These are phyloP conservation scores for Drosophila mulleri DNA, from an alignment of 2,888 invertebrate genomes.

Conservation along the genomic window DNA sequence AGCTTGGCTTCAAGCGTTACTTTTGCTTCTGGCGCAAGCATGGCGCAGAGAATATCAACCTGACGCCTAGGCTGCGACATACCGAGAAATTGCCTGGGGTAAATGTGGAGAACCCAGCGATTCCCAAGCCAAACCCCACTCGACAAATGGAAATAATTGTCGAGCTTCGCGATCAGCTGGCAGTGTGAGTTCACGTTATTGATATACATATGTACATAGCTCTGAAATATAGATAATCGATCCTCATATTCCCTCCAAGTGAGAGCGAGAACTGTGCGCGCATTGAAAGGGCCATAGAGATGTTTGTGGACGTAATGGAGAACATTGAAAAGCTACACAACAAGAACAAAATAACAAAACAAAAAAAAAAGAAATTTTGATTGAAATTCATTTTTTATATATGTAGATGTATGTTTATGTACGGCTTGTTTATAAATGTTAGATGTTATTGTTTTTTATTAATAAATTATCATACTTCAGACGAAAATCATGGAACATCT, in stretches of 20 bases:
- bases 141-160: background rate
- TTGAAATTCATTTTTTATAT: background rate
- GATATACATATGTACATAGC: too few species aligned
- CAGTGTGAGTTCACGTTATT: slow-evolving; percentile 7
- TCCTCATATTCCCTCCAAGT: background rate
- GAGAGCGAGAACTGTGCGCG: slow-evolving; percentile 12
- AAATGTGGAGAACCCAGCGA: background rate
- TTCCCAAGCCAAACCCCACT: too few species aligned
- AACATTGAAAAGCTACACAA: slow-evolving; percentile 8
- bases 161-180: slow-evolving; percentile 19
- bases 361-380: background rate
- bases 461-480: too few species aligned
- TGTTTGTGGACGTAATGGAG: slow-evolving; percentile 11
- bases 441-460: too few species aligned
- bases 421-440: too few species aligned
- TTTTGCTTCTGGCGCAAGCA: slow-evolving; percentile 5
- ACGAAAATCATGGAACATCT: too few species aligned
- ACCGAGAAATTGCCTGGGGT: background rate
- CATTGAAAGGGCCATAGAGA: slow-evolving; percentile 21
- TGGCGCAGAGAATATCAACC: background rate
- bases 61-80: background rate
- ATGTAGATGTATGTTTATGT: too few species aligned
- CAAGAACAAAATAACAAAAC: background rate
- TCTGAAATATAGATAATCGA: background rate
- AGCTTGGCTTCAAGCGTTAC: background rate